Conservation (phyloP, 2,113 vertebrate genomes). For the Loxodonta africana region DNA sequence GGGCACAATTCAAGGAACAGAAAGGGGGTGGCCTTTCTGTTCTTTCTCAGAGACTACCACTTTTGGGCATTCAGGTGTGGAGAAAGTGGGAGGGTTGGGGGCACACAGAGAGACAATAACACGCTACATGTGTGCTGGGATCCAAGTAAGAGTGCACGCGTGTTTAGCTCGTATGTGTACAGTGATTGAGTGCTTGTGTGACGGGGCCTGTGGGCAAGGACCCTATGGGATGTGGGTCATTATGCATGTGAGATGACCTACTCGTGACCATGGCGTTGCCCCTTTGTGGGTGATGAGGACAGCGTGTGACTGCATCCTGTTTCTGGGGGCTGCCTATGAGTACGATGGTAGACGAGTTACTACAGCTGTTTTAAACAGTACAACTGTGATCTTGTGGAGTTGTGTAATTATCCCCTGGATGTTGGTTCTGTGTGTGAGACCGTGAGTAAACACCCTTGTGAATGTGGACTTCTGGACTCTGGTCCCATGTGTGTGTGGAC, state of each 20-base stretch:
- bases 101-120: accelerated
- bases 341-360: background rate
- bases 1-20: background rate
- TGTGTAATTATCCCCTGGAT: constrained; percentile 36
- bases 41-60: background rate
- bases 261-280: background rate
- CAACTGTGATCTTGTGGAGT: constrained; percentile 13
- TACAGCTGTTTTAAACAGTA: background rate
- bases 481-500: background rate
- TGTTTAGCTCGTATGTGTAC: accelerated
- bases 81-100: background rate
- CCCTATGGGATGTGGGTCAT: background rate
- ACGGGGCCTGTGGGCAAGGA: accelerated
- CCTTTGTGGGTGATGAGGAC: background rate
- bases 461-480: background rate
- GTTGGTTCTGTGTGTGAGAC: constrained; percentile 31
- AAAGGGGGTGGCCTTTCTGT: background rate
- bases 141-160: accelerated
- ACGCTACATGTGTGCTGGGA: accelerated
- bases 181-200: accelerated
- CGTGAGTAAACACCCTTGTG: constrained; percentile 49
- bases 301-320: background rate
- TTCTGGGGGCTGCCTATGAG: background rate
- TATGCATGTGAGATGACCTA: background rate
- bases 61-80: background rate